Evolutionary conservation across 2,113 vertebrate species (phyloP), one percentile per base, ranked within the genome.

Genomic region (Sceloporus tristichus): DNA sequence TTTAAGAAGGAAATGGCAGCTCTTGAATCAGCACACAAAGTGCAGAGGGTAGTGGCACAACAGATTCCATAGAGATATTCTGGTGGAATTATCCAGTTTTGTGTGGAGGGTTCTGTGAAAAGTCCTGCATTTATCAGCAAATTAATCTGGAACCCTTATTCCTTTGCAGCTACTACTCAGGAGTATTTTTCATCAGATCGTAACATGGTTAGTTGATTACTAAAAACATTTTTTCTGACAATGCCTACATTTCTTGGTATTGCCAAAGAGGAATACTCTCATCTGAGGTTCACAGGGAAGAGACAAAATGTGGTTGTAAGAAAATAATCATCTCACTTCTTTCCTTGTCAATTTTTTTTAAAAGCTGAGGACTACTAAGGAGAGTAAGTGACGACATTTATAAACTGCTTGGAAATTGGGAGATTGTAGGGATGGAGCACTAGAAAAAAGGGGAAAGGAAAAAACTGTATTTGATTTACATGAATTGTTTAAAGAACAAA

Each of bases 41-140:
- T 16, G 65, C 9, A 1, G 0, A 48, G 4, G 19, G 59, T 62
- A 18, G 56, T 42, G n/a, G 34, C 23, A 48, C n/a, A n/a, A 0
- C 16, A 65, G 1, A 65, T 23, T 0, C 29, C 71, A 1, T 10
- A 86, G 6, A 91, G 56, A 7, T 3, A 76, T 84, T 90, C 71
- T 86, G 25, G 9, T 68, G 85, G 48, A 48, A 48, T 48, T 48
- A 48, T 48, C n/a, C n/a, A 54, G 42, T 71, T 87, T 91, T 88
- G 70, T 21, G 76, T 10, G 76, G 38, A 48, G 86, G 91, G 91
- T 9, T 10, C 0, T 59, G 9, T 14, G 73, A 34, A 29, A 85
- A 90, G 87, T 11, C 13, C 0, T 59, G 11, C 16, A 86, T 38
- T 68, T 14, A 79, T 29, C 29, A 86, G 42, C 9, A 86, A 79